Conservation (phyloP, 2,113 vertebrate genomes). For the Clarias batrachus region DNA sequence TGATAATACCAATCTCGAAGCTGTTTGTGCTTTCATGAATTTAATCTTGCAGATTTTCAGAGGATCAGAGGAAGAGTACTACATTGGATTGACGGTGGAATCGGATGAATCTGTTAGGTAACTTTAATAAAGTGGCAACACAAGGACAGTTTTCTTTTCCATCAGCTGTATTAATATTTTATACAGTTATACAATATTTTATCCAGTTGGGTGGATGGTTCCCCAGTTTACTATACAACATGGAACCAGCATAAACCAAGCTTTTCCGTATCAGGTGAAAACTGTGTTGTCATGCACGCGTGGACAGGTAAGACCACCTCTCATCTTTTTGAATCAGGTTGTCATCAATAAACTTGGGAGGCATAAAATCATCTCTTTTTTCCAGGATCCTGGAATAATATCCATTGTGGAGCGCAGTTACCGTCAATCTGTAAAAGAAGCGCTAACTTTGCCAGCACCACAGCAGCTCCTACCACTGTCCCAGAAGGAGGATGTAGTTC, state of each 20-base stretch:
- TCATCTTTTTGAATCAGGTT: background rate
- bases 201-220: conserved; percentile 88
- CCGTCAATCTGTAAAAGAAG: conserved; percentile 90
- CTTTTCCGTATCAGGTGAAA: conserved; percentile 95
- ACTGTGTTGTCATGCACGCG: conserved; percentile 88
- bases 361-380: background rate
- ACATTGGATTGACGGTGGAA: conserved; percentile 85
- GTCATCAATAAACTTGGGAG: background rate
- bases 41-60: conserved; percentile 69
- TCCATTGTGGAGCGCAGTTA: conserved; percentile 85
- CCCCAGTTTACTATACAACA: conserved; percentile 81
- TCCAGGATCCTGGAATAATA: conserved; percentile 93
- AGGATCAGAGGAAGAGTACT: conserved; percentile 72
- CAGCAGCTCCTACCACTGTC: conserved; percentile 70
- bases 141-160: background rate
- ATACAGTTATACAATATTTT: no score
- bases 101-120: conserved; percentile 87
- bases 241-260: conserved; percentile 94
- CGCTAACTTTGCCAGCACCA: conserved; percentile 78
- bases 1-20: background rate
- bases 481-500: conserved; percentile 79
- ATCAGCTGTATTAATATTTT: background rate
- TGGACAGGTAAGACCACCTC: conserved; percentile 76
- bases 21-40: background rate
- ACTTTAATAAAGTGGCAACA: conserved; percentile 7